Evolutionary conservation across 2,113 vertebrate species (phyloP).

Genomic region (Podarcis raffonei): DNA sequence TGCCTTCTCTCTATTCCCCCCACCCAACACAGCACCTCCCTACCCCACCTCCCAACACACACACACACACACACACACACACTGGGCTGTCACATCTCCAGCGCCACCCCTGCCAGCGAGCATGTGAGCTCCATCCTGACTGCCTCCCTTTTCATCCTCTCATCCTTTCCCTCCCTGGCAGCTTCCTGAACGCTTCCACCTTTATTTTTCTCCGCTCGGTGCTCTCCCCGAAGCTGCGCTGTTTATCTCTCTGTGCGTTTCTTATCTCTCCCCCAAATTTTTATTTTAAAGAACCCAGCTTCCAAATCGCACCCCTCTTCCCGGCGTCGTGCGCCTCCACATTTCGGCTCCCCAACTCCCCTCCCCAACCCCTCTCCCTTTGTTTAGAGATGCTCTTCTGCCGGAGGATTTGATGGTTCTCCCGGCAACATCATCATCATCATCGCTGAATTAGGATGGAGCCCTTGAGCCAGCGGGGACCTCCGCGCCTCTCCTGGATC

Average conservation of each 20-base stretch:
- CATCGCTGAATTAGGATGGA: slow-evolving; percentile 83
- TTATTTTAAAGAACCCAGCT: neutral
- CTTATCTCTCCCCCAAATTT: too few species aligned
- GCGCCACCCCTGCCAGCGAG: neutral
- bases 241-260: neutral
- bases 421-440: neutral
- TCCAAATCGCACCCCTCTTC: neutral
- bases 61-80: neutral
- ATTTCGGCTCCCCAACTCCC: slow-evolving; percentile 38
- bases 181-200: neutral
- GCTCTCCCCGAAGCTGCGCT: neutral
- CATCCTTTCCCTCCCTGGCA: neutral
- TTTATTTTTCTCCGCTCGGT: neutral
- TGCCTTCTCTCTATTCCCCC: neutral
- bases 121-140: neutral
- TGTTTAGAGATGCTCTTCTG: slow-evolving; percentile 79
- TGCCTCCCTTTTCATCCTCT: neutral
- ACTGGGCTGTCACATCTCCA: neutral
- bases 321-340: slow-evolving; percentile 39
- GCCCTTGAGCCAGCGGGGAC: slow-evolving; percentile 90
- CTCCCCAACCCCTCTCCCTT: slow-evolving; percentile 61
- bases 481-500: slow-evolving; percentile 97
- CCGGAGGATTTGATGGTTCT: slow-evolving; percentile 61
- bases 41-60: too few species aligned
- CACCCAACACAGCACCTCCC: too few species aligned